Evolutionary conservation across 2,888 invertebrate genomes (phyloP).

Genomic region (Melieria omissa): DNA sequence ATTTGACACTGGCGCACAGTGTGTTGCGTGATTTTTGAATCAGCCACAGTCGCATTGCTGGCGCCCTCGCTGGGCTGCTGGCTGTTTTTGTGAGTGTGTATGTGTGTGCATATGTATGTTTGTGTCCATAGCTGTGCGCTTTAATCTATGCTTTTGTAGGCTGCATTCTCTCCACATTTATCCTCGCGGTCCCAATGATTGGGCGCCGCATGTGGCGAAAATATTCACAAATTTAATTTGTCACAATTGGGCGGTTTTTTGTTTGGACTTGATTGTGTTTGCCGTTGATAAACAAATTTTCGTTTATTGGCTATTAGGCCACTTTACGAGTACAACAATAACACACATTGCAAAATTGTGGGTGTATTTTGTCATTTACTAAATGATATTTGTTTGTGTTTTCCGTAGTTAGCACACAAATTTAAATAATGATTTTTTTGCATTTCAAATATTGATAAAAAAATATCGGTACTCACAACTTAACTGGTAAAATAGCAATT

Average conservation of each 20-base stretch:
- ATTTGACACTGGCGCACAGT: constrained; percentile 7
- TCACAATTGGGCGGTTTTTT: not conserved
- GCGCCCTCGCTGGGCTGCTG: too few relatives aligned
- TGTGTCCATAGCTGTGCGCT: not conserved
- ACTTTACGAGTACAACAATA: too few relatives aligned
- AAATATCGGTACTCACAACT: too few relatives aligned
- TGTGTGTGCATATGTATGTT: not conserved
- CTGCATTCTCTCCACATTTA: not conserved
- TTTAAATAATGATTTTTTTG: too few relatives aligned
- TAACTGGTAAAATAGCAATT: too few relatives aligned
- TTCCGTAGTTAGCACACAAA: too few relatives aligned
- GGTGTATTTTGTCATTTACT: too few relatives aligned
- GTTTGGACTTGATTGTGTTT: not conserved
- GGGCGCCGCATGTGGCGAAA: not conserved
- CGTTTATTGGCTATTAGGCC: too few relatives aligned
- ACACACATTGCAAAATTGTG: too few relatives aligned
- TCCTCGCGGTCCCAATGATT: not conserved
- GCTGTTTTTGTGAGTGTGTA: not conserved
- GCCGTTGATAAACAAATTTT: not conserved
- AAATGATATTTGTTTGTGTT: too few relatives aligned
- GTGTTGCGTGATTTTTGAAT: not conserved
- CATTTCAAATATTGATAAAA: too few relatives aligned
- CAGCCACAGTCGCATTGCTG: not conserved
- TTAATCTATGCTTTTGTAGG: not conserved
- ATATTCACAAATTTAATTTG: too few relatives aligned